Percentiles rank a stretch among this genome's conserved stretches.
These are phyloP conservation scores for Cyrtorhinus lividipennis DNA, from an alignment of 1,140 invertebrate species.

Conservation along the genomic window DNA sequence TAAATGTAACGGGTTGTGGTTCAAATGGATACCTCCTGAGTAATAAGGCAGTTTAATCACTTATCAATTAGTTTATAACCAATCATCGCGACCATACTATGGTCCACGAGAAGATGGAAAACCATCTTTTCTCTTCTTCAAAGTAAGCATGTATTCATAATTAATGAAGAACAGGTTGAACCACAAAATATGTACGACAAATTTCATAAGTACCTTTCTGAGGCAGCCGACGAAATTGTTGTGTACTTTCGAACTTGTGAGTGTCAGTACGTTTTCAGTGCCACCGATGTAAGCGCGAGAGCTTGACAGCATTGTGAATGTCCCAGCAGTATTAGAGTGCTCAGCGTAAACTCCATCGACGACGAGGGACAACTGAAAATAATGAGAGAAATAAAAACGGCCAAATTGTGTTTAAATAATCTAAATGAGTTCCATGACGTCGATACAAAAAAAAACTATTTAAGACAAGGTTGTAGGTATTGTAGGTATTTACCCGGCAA, in stretches of 20 bases:
- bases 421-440: too few species aligned
- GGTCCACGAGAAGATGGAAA: too few species aligned
- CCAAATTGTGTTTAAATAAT: background rate
- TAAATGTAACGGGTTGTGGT: too few species aligned
- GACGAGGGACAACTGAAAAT: constrained; percentile 75
- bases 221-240: constrained; percentile 91
- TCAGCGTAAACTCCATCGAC: constrained; percentile 85
- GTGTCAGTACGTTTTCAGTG: constrained; percentile 58
- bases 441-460: background rate
- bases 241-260: constrained; percentile 69
- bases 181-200: too few species aligned
- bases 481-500: constrained; percentile 70
- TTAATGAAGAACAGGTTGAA: too few species aligned
- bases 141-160: too few species aligned
- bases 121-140: too few species aligned
- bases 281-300: constrained; percentile 79
- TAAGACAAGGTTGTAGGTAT: too few species aligned
- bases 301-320: constrained; percentile 78
- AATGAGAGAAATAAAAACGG: constrained; percentile 23
- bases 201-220: constrained; percentile 68
- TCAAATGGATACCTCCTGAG: too few species aligned
- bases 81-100: too few species aligned
- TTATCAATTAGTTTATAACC: too few species aligned
- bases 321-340: constrained; percentile 78
- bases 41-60: too few species aligned